Base-by-base conservation (phyloP, 2,797 vertebrate species). In the Sarcoramphus papa region DNA sequence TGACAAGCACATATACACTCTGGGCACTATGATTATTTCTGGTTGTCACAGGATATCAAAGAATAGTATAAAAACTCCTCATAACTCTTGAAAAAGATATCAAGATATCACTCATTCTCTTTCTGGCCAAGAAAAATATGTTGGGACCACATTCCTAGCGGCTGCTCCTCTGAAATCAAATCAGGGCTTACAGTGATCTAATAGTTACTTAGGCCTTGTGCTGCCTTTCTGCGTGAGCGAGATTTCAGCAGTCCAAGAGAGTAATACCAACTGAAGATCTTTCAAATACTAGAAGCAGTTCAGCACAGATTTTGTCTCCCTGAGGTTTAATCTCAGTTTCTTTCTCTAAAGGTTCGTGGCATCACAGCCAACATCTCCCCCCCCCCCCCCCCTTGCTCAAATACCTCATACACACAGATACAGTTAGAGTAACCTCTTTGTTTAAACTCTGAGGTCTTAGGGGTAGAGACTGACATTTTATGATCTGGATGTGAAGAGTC, bases 371-470 rank as follows among this genome's bases (percentile, higher is more conserved):
- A 50, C 13, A 33, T 48, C 57, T 45, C 25, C 28, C 0, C 0
- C 16, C 53, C 57, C 48, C 25, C 28, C 0, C 0, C 16, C 53
- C 83, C 28, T 70, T 84, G 43, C 59, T 62, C 16, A 48, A 69
- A 70, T 37, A 27, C 11, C 28, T 78, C 57, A 62, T 7, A 56
- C 4, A 33, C 13, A 27, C 13, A 72, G 25, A 47, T 31, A n/a
- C 40, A 65, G 65, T 85, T n/a, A 83, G 41, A 75, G n/a, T 14
- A 88, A 73, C 20, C 25, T 53, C 45, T 72, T 69, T 60, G 30
- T 77, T 85, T 90, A 57, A 91, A 91, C 41, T 74, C 59, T 73
- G 51, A 85, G 60, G n/a, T 94, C 20, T 86, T 28, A 63, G 12
- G 24, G 54, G 28, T 33, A 92, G 30, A 81, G 12, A 56, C 14